A percentile compares a stretch with the other conserved stretches of the same genome.
Conservation (phyloP, 2,888 invertebrate genomes). For the Troides helena region DNA sequence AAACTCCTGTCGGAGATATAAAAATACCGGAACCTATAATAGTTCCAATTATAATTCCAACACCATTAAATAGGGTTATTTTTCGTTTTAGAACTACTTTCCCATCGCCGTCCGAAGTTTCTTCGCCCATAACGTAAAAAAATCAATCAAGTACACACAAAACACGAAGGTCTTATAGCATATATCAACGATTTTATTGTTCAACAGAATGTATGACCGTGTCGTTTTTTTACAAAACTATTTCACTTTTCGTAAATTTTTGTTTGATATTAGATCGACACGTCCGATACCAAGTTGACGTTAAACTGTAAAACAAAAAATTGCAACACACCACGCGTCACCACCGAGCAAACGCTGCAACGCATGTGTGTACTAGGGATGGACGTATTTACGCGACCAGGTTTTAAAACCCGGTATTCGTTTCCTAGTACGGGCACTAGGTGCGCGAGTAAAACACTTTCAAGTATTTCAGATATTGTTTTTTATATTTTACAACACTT, state of each 20-base stretch:
- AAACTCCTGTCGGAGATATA: conserved; percentile 92
- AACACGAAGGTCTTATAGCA: conserved; percentile 57
- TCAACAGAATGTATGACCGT: conserved; percentile 23
- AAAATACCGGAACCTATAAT: conserved; percentile 96
- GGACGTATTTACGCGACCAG: too few relatives aligned
- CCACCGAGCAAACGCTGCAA: conserved; percentile 50
- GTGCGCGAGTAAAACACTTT: too few relatives aligned
- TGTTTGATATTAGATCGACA: conserved; percentile 57
- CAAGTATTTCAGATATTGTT: too few relatives aligned
- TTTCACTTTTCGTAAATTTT: conserved; percentile 68
- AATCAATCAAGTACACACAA: conserved; percentile 66
- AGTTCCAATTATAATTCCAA: conserved; percentile 92
- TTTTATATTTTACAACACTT: too few relatives aligned
- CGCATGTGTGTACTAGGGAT: conserved; percentile 55
- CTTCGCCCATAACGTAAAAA: conserved; percentile 75
- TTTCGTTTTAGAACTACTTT: conserved; percentile 88
- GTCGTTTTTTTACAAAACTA: conserved; percentile 63
- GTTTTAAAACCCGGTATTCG: too few relatives aligned
- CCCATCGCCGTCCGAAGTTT: conserved; percentile 65
- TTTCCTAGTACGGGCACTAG: too few relatives aligned
- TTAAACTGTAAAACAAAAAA: conserved; percentile 40
- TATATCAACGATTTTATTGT: conserved; percentile 32
- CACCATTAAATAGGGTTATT: conserved; percentile 91
- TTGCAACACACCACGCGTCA: conserved; percentile 41
- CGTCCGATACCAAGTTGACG: conserved; percentile 48